Percentiles rank a stretch among this genome's conserved stretches.
phyloP scores from a whole-genome alignment of 2,888 invertebrate genomes.

The Euzetes globulus region DNA sequence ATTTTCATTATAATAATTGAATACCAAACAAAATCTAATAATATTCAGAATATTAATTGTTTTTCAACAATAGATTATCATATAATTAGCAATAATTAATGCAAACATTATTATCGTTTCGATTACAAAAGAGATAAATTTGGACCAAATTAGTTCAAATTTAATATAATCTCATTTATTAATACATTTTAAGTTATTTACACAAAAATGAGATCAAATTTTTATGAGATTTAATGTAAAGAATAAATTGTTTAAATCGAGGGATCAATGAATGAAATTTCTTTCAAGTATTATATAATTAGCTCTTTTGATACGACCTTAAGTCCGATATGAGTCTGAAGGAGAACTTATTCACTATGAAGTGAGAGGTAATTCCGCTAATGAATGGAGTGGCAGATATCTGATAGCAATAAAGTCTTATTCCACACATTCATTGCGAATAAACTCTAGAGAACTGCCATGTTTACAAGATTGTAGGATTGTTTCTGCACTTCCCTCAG shows the following conservation, averaged over 20 bases:
- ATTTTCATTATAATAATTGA: background rate
- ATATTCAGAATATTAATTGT: no score
- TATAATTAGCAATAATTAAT: no score
- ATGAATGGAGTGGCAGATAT: constrained; percentile 10
- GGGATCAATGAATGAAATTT: background rate
- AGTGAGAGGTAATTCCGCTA: background rate
- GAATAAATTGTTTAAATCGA: background rate
- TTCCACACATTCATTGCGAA: background rate
- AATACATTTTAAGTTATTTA: no score
- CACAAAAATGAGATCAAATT: no score
- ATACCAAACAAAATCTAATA: no score
- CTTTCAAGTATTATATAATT: background rate
- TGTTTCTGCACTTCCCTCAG: constrained; percentile 6
- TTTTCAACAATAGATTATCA: no score
- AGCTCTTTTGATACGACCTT: background rate
- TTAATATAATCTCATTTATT: no score
- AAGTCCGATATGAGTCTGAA: background rate
- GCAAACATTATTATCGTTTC: no score
- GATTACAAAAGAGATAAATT: no score
- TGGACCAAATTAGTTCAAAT: no score
- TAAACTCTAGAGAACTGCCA: background rate
- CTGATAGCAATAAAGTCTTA: background rate
- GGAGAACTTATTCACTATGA: background rate
- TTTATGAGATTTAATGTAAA: background rate
- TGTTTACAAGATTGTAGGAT: constrained; percentile 17